A percentile compares a stretch with the other conserved stretches of the same genome.
These are phyloP conservation scores for Drosophila sp. DNA, from an alignment of 1,140 invertebrate species.

Conservation along the genomic window DNA sequence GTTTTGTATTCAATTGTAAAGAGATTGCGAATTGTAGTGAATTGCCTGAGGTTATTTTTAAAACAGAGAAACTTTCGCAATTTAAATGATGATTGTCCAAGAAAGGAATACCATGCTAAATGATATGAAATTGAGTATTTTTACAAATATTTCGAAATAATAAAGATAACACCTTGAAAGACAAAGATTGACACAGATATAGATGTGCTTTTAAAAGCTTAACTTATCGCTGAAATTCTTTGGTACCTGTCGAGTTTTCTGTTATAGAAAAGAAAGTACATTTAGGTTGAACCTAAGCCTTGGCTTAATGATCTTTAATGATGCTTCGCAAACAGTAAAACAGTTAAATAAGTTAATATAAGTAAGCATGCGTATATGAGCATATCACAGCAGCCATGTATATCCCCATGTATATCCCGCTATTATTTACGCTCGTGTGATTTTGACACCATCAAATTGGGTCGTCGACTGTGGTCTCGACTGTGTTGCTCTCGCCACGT, in stretches of 20 bases:
- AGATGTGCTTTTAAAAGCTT: too few relatives aligned
- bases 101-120: not conserved
- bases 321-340: conserved; percentile 19
- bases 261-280: too few relatives aligned
- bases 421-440: conserved; percentile 59
- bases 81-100: not conserved
- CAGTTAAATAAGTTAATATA: conserved; percentile 29
- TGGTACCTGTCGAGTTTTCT: too few relatives aligned
- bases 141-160: too few relatives aligned
- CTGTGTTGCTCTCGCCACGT: conserved; percentile 2
- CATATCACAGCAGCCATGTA: conserved; percentile 8
- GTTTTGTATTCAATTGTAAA: conserved; percentile 23
- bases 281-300: too few relatives aligned
- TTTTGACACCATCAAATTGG: conserved; percentile 54
- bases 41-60: conserved; percentile 5
- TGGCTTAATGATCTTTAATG: conserved; percentile 13
- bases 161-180: too few relatives aligned
- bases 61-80: conserved; percentile 5
- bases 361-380: conserved; percentile 19
- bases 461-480: conserved; percentile 40
- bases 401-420: conserved; percentile 20
- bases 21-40: conserved; percentile 19
- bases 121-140: too few relatives aligned
- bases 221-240: too few relatives aligned
- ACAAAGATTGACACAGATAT: too few relatives aligned